Conservation (phyloP, 2,113 vertebrate species). For the Coturnix japonica region DNA sequence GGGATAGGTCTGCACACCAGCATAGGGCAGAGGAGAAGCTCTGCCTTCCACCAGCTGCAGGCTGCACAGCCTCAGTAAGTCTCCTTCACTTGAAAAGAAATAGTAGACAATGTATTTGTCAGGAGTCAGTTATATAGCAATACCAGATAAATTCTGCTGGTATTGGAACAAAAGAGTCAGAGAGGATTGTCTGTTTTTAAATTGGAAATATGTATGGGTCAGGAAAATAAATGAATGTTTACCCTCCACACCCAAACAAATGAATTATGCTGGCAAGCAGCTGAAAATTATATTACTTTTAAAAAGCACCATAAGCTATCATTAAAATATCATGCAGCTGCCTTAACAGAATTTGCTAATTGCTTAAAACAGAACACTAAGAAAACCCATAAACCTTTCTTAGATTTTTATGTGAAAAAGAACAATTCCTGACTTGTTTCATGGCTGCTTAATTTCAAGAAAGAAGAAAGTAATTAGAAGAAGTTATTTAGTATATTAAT, state of each 20-base stretch:
- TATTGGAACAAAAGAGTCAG: not conserved
- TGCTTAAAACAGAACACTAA: not conserved
- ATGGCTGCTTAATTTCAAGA: not conserved
- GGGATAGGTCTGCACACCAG: not conserved
- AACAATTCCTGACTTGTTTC: not conserved
- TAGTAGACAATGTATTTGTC: not conserved
- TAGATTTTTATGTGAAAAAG: not conserved
- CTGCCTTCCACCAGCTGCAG: not conserved
- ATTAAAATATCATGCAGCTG: constrained; percentile 60
- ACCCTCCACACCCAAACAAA: constrained; percentile 71
- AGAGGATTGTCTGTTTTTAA: constrained; percentile 50
- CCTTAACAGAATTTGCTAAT: not conserved
- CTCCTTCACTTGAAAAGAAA: not conserved
- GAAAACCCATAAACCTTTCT: not conserved
- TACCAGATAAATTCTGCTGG: not conserved
- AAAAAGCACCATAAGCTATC: constrained; percentile 41
- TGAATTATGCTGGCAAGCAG: constrained; percentile 64
- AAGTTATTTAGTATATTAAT: not conserved
- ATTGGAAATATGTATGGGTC: constrained; percentile 43
- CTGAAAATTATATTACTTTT: constrained; percentile 19
- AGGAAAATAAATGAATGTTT: constrained; percentile 76
- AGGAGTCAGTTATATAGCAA: not conserved
- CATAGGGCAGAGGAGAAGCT: not conserved
- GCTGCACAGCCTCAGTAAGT: not conserved
- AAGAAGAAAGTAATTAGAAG: not conserved